Percentiles rank a stretch among this genome's conserved stretches.
These are phyloP conservation scores for Gymnocheta viridis DNA, from an alignment of 2,888 invertebrate species.

Conservation along the genomic window DNA sequence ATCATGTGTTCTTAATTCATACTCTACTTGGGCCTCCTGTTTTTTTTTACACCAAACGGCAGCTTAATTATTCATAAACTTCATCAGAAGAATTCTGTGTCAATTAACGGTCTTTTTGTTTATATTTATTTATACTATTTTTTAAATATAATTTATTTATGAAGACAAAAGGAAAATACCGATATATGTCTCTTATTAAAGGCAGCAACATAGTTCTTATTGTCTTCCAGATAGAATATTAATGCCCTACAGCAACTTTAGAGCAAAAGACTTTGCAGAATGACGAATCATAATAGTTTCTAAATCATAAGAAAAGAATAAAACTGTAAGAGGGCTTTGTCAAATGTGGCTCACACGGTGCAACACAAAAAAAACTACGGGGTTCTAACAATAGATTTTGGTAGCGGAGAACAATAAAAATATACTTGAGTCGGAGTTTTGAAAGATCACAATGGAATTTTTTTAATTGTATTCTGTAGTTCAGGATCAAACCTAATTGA, in stretches of 20 bases:
- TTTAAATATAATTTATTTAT: slow-evolving; percentile 9
- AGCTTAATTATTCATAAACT: slow-evolving; percentile 6
- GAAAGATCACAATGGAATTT: too few relatives aligned
- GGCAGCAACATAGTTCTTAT: not conserved
- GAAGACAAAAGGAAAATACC: slow-evolving; percentile 7
- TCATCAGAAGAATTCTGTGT: slow-evolving; percentile 56
- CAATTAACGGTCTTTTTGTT: slow-evolving; percentile 69
- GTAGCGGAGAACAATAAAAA: too few relatives aligned
- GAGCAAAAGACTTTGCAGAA: too few relatives aligned
- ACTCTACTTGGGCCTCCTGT: not conserved
- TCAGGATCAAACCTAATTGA: too few relatives aligned
- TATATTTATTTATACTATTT: slow-evolving; percentile 54
- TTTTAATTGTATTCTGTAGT: too few relatives aligned
- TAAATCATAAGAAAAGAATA: not conserved
- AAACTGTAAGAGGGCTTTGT: too few relatives aligned
- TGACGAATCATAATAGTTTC: not conserved
- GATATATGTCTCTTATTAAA: not conserved
- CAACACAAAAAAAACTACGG: too few relatives aligned
- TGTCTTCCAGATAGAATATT: not conserved
- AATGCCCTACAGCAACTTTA: slow-evolving; percentile 2
- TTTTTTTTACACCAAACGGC: not conserved
- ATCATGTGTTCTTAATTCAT: not conserved
- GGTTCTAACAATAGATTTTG: too few relatives aligned
- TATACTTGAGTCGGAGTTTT: too few relatives aligned
- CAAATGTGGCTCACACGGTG: too few relatives aligned